Conservation (phyloP, 2,113 vertebrate species). For the Zootoca vivipara region DNA sequence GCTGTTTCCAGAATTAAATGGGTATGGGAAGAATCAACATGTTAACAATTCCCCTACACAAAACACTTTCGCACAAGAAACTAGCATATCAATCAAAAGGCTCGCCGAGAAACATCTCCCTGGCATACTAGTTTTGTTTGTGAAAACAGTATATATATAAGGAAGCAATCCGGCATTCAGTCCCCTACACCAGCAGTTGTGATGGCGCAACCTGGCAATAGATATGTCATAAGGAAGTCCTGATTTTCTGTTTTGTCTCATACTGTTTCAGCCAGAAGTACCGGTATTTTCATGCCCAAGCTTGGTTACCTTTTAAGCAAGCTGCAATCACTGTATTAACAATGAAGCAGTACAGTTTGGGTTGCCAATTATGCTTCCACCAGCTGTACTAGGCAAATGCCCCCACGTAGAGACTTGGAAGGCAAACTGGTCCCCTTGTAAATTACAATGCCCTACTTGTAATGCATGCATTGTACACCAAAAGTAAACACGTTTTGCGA, state of each 20-base stretch:
- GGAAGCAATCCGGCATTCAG: neutral
- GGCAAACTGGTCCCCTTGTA: neutral
- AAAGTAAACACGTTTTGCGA: neutral
- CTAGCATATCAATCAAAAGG: neutral
- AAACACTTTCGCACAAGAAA: neutral
- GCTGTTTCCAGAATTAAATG: neutral
- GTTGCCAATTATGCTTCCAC: constrained; percentile 18
- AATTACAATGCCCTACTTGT: neutral
- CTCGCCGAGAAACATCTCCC: neutral
- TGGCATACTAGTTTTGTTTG: neutral
- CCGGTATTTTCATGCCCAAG: constrained; percentile 53
- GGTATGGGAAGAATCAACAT: neutral
- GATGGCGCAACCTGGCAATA: no score
- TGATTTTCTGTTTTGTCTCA: neutral
- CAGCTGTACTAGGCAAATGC: constrained; percentile 26
- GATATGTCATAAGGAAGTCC: neutral
- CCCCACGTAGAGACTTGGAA: neutral
- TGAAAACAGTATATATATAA: neutral
- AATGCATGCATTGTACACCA: neutral
- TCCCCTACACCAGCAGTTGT: neutral
- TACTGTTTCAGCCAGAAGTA: constrained; percentile 50
- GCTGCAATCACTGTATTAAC: constrained; percentile 38
- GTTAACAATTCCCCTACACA: neutral
- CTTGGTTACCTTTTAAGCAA: constrained; percentile 33
- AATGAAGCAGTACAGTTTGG: constrained; percentile 27